Evolutionary conservation across 2,888 invertebrate species (phyloP).

Genomic region (Cybosia mesomella): DNA sequence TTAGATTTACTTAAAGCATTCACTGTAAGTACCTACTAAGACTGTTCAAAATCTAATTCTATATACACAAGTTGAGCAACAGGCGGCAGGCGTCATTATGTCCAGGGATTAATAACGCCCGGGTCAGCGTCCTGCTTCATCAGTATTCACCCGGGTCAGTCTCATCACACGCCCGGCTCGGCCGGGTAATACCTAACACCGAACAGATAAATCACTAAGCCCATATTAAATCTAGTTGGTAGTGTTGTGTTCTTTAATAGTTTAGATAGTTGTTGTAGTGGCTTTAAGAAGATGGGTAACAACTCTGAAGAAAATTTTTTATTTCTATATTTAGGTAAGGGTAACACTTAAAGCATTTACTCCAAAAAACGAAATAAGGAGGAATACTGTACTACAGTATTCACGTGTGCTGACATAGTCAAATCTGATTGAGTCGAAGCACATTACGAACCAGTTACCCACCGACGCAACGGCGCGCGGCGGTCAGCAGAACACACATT

Average conservation of each 20-base stretch:
- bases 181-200: slow-evolving; percentile 51
- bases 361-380: no score
- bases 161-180: slow-evolving; percentile 68
- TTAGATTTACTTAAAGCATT: not conserved
- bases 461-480: no score
- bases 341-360: no score
- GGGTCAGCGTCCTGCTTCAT: slow-evolving; percentile 64
- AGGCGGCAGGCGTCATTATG: slow-evolving; percentile 56
- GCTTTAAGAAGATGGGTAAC: not conserved
- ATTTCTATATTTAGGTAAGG: no score
- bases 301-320: not conserved
- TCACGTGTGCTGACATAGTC: no score
- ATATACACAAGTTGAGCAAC: slow-evolving; percentile 45
- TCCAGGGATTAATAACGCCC: slow-evolving; percentile 64
- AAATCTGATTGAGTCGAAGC: no score
- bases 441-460: no score
- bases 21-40: not conserved
- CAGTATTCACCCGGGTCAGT: slow-evolving; percentile 69
- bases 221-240: slow-evolving; percentile 45
- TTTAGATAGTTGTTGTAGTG: not conserved
- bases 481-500: no score
- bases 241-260: slow-evolving; percentile 35
- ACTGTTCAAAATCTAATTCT: slow-evolving; percentile 3
- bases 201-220: slow-evolving; percentile 55
- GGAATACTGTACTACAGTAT: no score